phyloP scores from a whole-genome alignment of 1,140 invertebrate genomes.

The Leptoteleia sp. region DNA sequence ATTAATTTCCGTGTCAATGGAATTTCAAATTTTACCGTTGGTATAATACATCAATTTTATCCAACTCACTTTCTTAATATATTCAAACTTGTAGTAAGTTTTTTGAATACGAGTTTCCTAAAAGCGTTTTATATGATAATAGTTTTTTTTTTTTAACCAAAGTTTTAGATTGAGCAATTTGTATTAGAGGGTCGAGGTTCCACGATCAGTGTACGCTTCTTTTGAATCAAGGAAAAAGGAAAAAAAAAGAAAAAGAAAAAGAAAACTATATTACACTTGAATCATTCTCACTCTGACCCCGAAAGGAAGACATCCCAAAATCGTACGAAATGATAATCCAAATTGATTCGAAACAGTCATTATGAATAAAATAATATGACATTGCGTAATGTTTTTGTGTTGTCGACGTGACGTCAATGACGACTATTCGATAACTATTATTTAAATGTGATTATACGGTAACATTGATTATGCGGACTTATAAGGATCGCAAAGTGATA shows the following conservation, averaged over 20 bases:
- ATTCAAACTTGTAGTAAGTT: constrained; percentile 9
- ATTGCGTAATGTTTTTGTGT: background rate
- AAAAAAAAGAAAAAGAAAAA: too few relatives aligned
- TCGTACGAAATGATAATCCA: background rate
- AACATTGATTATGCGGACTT: too few relatives aligned
- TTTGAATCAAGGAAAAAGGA: too few relatives aligned
- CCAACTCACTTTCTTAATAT: constrained; percentile 13
- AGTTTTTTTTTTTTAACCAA: constrained; percentile 9
- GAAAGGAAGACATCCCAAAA: background rate
- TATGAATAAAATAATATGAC: background rate
- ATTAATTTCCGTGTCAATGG: background rate
- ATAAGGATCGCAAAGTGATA: too few relatives aligned
- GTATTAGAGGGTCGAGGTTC: constrained; percentile 13
- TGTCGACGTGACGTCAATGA: background rate
- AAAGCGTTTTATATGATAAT: constrained; percentile 16
- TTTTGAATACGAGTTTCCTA: constrained; percentile 6
- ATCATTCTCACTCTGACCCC: background rate
- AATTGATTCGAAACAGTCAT: background rate
- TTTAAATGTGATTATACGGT: too few relatives aligned
- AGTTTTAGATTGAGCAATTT: constrained; percentile 12
- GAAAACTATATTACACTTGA: constrained; percentile 11
- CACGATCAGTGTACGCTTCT: too few relatives aligned
- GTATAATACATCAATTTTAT: constrained; percentile 9
- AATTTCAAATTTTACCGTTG: background rate
- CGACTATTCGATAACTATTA: background rate